A percentile compares a stretch with the other conserved stretches of the same genome.
phyloP scores from a whole-genome alignment of 2,113 vertebrate species.

The human (Homo sapiens) region GRCh38 chr18:43943001-43943500 shows the following conservation, averaged over 20 bases:
- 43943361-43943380: background rate
- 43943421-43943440: background rate
- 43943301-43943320: background rate
- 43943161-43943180: too few species aligned
- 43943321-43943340: background rate
- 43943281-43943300: background rate
- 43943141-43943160: too few species aligned
- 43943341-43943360: background rate
- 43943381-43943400: background rate
- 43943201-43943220: background rate
- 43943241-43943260: background rate
- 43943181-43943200: too few species aligned
- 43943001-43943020: too few species aligned
- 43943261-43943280: background rate
- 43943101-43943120: too few species aligned
- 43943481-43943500: background rate
- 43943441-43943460: background rate
- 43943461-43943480: background rate
- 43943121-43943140: too few species aligned
- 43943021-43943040: too few species aligned
- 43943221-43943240: background rate
- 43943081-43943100: too few species aligned
- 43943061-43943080: too few species aligned
- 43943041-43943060: too few species aligned
- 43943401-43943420: background rate